These are phyloP conservation scores for Drymonia ruficornis DNA, from an alignment of 2,888 invertebrate species.

Conservation along the genomic window DNA sequence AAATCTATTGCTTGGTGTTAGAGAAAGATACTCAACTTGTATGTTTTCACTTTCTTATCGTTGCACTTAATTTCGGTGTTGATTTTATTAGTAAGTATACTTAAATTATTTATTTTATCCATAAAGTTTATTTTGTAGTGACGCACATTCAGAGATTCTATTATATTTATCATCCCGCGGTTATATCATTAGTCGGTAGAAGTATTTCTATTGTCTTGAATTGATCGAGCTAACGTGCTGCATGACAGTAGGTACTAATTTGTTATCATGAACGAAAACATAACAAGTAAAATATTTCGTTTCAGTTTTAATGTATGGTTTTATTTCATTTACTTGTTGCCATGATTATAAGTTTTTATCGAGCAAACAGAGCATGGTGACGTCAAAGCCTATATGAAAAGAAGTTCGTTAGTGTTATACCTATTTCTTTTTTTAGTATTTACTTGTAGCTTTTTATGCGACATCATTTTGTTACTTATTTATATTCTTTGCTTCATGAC, in stretches of 20 bases:
- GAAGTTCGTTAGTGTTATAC: slow-evolving; percentile 12
- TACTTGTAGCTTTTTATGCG: slow-evolving; percentile 39
- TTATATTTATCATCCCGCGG: slow-evolving; percentile 52
- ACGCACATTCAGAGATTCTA: slow-evolving; percentile 58
- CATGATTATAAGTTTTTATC: slow-evolving; percentile 41
- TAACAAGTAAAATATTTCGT: neutral
- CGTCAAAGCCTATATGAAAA: slow-evolving; percentile 37
- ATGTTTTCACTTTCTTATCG: slow-evolving; percentile 76
- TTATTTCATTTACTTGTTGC: slow-evolving; percentile 19
- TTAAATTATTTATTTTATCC: slow-evolving; percentile 52
- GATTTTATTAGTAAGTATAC: slow-evolving; percentile 54
- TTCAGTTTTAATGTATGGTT: neutral
- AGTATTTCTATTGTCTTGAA: slow-evolving; percentile 59
- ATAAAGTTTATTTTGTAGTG: slow-evolving; percentile 61
- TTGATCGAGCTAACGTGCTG: slow-evolving; percentile 69
- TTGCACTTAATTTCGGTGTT: slow-evolving; percentile 79
- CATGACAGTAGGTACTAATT: slow-evolving; percentile 59
- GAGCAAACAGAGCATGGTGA: slow-evolving; percentile 62
- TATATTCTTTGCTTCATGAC: slow-evolving; percentile 46
- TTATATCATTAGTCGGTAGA: slow-evolving; percentile 74
- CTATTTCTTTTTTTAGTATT: slow-evolving; percentile 13
- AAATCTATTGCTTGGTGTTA: slow-evolving; percentile 79
- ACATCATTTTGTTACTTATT: slow-evolving; percentile 35
- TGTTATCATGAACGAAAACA: slow-evolving; percentile 36
- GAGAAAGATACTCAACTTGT: slow-evolving; percentile 65